Evolutionary conservation across 2,888 invertebrate genomes (phyloP).

Genomic region (Trisateles emortualis): DNA sequence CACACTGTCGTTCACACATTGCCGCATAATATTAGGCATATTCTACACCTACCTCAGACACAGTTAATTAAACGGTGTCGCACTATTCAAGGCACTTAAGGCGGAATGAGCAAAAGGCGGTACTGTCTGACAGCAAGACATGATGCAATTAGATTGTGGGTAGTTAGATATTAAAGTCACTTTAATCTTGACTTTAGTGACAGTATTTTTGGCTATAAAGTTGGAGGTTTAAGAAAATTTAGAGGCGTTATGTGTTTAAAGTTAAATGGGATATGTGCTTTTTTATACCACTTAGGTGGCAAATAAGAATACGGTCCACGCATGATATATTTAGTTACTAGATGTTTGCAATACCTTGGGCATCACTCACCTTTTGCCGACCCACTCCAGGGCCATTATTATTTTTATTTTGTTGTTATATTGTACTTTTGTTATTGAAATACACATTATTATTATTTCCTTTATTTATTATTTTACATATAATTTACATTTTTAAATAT

Average conservation of each 20-base stretch:
- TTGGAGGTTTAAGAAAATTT: not conserved
- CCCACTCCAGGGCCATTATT: no score
- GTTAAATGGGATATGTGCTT: not conserved
- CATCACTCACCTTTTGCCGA: no score
- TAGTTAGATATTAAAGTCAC: slow-evolving; percentile 48
- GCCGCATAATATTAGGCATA: slow-evolving; percentile 11
- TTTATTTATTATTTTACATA: no score
- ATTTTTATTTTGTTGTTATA: no score
- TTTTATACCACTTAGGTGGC: no score
- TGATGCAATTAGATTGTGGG: slow-evolving; percentile 65
- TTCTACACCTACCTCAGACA: slow-evolving; percentile 15
- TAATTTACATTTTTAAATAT: no score
- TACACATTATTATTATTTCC: no score
- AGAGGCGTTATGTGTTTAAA: not conserved
- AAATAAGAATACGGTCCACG: no score
- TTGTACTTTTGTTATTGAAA: no score
- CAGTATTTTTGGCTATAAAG: not conserved
- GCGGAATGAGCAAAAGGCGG: slow-evolving; percentile 73
- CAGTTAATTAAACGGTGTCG: slow-evolving; percentile 73
- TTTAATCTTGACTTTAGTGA: slow-evolving; percentile 28
- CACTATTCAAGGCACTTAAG: slow-evolving; percentile 65
- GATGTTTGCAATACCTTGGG: no score
- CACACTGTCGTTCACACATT: slow-evolving; percentile 18
- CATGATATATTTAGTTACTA: no score
- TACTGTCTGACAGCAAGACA: slow-evolving; percentile 58